Conservation (phyloP, 2,113 vertebrate genomes). For the Aphyosemion australe region DNA sequence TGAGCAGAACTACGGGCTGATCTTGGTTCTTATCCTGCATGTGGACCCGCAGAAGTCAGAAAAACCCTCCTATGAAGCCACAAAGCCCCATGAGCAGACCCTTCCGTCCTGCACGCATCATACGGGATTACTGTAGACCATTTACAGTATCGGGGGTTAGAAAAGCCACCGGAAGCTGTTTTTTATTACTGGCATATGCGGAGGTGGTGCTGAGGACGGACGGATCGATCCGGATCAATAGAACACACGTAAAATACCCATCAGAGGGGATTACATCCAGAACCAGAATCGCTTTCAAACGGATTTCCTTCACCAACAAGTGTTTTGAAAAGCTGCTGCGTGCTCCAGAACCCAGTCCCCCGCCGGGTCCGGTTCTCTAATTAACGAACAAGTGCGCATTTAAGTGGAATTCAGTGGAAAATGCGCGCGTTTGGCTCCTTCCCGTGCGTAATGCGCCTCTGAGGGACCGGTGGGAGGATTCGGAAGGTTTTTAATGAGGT, state of each 20-base stretch:
- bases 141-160: constrained; percentile 26
- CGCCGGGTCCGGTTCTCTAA: constrained; percentile 12
- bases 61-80: constrained; percentile 1
- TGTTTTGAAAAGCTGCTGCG: constrained; percentile 26
- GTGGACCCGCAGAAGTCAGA: not conserved
- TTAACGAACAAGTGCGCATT: constrained; percentile 24
- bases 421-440: not conserved
- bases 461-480: not conserved
- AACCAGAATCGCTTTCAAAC: constrained; percentile 16
- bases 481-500: not conserved
- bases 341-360: not conserved
- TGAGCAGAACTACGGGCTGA: constrained; percentile 9
- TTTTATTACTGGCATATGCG: constrained; percentile 38
- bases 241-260: constrained; percentile 41
- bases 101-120: constrained; percentile 18
- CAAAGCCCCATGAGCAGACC: constrained; percentile 6
- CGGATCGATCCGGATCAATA: constrained; percentile 62
- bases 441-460: constrained; percentile 40
- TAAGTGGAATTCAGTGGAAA: constrained; percentile 29
- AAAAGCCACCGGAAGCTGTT: constrained; percentile 42
- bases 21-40: not conserved
- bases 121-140: constrained; percentile 10
- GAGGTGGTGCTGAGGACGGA: constrained; percentile 35
- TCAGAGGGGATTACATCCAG: constrained; percentile 43
- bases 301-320: constrained; percentile 38